Percentiles rank a stretch among this genome's conserved stretches.
These are phyloP conservation scores for Chloroceryle aenea DNA, from an alignment of 2,113 vertebrate genomes.

Conservation along the genomic window DNA sequence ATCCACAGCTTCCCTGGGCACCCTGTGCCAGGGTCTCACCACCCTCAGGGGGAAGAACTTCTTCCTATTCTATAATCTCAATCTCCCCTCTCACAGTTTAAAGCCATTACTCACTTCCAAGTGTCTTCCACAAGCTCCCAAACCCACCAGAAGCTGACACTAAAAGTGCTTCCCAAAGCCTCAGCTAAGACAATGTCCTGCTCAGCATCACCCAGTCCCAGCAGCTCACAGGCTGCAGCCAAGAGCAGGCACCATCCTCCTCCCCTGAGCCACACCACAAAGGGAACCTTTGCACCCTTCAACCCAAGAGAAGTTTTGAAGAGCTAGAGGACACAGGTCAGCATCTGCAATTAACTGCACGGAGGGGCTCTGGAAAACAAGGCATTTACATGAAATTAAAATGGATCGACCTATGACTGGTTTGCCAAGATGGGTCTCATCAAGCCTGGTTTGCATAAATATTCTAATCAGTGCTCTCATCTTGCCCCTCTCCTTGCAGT, in stretches of 20 bases:
- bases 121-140: too few relatives aligned
- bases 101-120: background rate
- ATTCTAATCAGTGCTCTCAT: background rate
- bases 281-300: background rate
- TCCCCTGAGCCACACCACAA: accelerated
- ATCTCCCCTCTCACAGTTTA: too few relatives aligned
- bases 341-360: background rate
- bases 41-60: too few relatives aligned
- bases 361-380: accelerated
- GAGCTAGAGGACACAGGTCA: background rate
- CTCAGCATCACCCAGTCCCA: background rate
- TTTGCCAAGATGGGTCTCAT: background rate
- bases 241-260: accelerated
- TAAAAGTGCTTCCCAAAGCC: background rate
- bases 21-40: too few relatives aligned
- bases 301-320: accelerated
- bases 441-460: slow-evolving; percentile 11
- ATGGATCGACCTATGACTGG: background rate
- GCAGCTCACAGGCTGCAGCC: background rate
- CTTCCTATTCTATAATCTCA: too few relatives aligned
- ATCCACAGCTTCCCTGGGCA: too few relatives aligned
- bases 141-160: background rate
- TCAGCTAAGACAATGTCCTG: background rate
- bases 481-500: background rate
- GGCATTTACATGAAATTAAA: background rate